These are phyloP conservation scores for Mormyrops boulengeri DNA, from an alignment of 2,797 vertebrate genomes.

Conservation along the genomic window DNA sequence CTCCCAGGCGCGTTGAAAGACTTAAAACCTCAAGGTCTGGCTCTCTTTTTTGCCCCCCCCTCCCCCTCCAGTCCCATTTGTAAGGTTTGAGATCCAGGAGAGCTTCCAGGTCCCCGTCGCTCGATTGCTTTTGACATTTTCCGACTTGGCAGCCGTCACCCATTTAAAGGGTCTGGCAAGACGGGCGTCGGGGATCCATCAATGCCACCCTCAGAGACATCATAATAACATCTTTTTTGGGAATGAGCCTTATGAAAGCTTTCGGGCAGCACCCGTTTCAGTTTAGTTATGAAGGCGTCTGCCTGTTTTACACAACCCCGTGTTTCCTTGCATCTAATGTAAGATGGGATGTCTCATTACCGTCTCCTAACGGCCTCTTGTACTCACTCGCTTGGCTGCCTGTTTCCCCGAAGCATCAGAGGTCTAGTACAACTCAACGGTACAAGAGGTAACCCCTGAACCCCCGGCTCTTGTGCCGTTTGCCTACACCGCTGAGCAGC, in stretches of 20 bases:
- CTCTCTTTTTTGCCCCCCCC: not conserved
- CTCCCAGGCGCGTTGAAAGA: not conserved
- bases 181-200: slow-evolving; percentile 13
- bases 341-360: not conserved
- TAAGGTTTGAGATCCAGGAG: not conserved
- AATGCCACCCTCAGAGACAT: slow-evolving; percentile 21
- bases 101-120: not conserved
- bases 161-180: slow-evolving; percentile 16
- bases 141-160: slow-evolving; percentile 3
- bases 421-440: not conserved
- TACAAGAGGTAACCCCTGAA: not conserved
- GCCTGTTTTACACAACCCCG: not conserved
- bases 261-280: slow-evolving; percentile 2
- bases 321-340: slow-evolving; percentile 8
- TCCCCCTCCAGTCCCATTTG: not conserved
- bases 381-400: not conserved
- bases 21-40: not conserved
- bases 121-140: slow-evolving; percentile 23
- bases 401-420: not conserved
- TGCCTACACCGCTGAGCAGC: not conserved
- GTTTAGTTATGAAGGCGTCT: slow-evolving; percentile 12
- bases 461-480: not conserved
- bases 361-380: not conserved
- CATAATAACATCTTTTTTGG: slow-evolving; percentile 11
- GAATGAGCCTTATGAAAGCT: slow-evolving; percentile 14